Conservation (phyloP, 2,888 invertebrate genomes). For the Plagodis pulveraria region DNA sequence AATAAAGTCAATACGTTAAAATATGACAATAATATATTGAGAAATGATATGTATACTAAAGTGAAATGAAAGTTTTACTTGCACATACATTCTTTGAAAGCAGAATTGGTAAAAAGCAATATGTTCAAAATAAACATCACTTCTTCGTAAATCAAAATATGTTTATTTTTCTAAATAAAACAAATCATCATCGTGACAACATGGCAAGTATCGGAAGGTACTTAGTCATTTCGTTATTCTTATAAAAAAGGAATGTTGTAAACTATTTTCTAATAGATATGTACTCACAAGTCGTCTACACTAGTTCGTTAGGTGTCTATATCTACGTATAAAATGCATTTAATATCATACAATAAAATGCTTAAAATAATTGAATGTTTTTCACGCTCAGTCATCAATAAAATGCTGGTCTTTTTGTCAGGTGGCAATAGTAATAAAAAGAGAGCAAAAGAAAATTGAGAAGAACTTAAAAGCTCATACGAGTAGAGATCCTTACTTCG, state of each 20-base stretch:
- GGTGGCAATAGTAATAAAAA: conserved; percentile 28
- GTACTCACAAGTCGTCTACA: conserved; percentile 17
- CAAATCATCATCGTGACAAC: not conserved
- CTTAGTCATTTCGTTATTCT: conserved; percentile 20
- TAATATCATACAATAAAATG: conserved; percentile 12
- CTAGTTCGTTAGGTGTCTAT: conserved; percentile 18
- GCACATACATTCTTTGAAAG: not conserved
- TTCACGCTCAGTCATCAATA: conserved; percentile 24
- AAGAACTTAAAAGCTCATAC: conserved; percentile 29
- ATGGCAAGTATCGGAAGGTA: not conserved
- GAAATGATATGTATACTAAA: not conserved
- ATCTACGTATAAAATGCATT: conserved; percentile 21
- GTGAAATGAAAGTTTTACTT: not conserved
- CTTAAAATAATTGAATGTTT: conserved; percentile 7
- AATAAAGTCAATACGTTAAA: not conserved
- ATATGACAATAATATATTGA: not conserved
- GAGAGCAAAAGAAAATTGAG: conserved; percentile 36
- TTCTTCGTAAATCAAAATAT: too few species aligned
- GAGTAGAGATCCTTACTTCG: conserved; percentile 23
- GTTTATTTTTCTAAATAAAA: too few species aligned
- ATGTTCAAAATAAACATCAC: too few species aligned
- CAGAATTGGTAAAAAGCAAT: too few species aligned
- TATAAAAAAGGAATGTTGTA: conserved; percentile 25
- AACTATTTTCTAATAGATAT: conserved; percentile 23
- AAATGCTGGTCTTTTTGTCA: conserved; percentile 22